phyloP scores from a whole-genome alignment of 2,113 vertebrate genomes.

The Rynchops niger region DNA sequence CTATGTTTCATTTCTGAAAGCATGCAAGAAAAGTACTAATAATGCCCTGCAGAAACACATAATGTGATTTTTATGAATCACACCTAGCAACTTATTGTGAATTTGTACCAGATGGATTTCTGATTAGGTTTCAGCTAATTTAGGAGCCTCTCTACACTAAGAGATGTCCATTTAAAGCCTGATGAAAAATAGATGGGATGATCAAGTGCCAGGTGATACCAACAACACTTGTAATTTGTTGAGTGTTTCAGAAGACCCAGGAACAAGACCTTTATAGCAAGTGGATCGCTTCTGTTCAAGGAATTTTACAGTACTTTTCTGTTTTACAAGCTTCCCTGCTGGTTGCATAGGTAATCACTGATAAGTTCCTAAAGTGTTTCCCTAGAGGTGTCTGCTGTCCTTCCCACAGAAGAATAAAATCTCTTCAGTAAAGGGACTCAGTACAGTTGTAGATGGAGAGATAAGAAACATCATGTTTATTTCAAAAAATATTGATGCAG shows the following conservation, averaged over 20 bases:
- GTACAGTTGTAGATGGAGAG: background rate
- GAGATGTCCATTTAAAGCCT: background rate
- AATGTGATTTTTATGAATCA: conserved; percentile 19
- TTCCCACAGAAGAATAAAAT: background rate
- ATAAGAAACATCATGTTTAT: background rate
- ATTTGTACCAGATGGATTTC: background rate
- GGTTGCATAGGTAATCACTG: background rate
- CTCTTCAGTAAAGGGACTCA: background rate
- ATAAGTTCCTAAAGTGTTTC: background rate
- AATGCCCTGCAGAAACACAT: conserved; percentile 5
- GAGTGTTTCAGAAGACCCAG: background rate
- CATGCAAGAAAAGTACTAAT: background rate
- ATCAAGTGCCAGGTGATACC: background rate
- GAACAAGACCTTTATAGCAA: background rate
- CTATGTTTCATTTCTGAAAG: background rate
- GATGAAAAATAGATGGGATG: background rate
- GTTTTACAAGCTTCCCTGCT: background rate
- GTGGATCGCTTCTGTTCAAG: background rate
- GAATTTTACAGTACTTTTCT: background rate
- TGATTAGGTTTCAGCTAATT: conserved; percentile 24
- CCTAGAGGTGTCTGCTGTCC: background rate
- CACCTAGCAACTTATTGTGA: background rate
- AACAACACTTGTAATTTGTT: background rate
- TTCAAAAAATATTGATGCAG: background rate
- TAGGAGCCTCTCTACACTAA: background rate